These are phyloP conservation scores for Perizoma affinitatum DNA, from an alignment of 2,888 invertebrate genomes.

Conservation along the genomic window DNA sequence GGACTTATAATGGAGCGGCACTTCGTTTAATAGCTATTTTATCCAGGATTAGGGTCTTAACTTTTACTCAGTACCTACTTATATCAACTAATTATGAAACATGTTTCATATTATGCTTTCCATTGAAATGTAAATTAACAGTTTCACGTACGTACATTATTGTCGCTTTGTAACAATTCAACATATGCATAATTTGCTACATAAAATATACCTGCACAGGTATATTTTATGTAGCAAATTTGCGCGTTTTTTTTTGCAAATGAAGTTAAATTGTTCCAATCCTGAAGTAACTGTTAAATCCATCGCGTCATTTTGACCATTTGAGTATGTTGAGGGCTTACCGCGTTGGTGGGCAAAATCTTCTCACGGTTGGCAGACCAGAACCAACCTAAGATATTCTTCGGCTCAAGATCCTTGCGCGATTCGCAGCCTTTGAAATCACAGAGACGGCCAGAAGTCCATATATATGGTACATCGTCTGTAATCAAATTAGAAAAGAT, in stretches of 20 bases:
- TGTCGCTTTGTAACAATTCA: conserved; percentile 28
- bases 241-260: too few species aligned
- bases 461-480: conserved; percentile 96
- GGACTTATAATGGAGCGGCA: too few species aligned
- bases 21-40: too few species aligned
- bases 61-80: not conserved
- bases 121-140: conserved; percentile 30
- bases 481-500: conserved; percentile 43
- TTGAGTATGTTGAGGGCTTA: conserved; percentile 39
- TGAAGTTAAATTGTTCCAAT: too few species aligned
- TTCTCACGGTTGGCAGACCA: conserved; percentile 96
- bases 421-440: conserved; percentile 97
- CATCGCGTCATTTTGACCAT: too few species aligned
- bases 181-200: not conserved
- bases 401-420: conserved; percentile 93
- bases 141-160: conserved; percentile 23
- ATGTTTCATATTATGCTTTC: conserved; percentile 23
- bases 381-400: conserved; percentile 94
- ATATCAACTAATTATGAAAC: conserved; percentile 15
- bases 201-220: too few species aligned
- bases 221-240: too few species aligned
- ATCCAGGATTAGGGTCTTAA: too few species aligned
- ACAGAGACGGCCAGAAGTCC: conserved; percentile 96
- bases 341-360: conserved; percentile 92
- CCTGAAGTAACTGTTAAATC: too few species aligned